phyloP scores from a whole-genome alignment of 2,888 invertebrate genomes.

The Ceratothoa steindachneri region DNA sequence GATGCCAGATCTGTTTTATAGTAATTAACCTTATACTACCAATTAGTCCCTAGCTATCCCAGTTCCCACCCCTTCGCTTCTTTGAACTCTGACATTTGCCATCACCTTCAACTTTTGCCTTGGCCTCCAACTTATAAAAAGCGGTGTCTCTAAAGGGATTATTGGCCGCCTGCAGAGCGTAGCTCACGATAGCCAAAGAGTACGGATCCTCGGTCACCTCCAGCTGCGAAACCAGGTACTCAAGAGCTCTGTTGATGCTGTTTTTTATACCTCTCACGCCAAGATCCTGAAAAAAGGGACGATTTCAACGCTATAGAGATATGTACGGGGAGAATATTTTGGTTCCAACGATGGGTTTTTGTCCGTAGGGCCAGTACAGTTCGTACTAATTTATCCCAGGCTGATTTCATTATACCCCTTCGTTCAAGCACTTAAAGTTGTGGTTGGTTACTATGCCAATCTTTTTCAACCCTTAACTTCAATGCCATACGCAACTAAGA shows the following conservation, averaged over 20 bases:
- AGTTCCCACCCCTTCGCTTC: background rate
- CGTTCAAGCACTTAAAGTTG: no score
- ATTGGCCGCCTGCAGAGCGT: conserved; percentile 70
- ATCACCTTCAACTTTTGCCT: conserved; percentile 53
- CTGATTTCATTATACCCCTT: no score
- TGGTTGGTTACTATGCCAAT: no score
- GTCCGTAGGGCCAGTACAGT: no score
- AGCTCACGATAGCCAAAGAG: conserved; percentile 69
- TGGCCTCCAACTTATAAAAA: conserved; percentile 61
- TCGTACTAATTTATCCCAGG: no score
- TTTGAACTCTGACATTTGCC: conserved; percentile 1
- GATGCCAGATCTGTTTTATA: background rate
- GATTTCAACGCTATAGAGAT: no score
- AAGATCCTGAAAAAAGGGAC: background rate
- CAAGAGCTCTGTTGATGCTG: conserved; percentile 69
- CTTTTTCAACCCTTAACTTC: no score
- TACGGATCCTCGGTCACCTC: conserved; percentile 66
- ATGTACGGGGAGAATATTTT: no score
- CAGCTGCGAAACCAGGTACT: conserved; percentile 67
- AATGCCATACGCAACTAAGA: no score
- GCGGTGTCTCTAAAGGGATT: conserved; percentile 67
- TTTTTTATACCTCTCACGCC: conserved; percentile 52
- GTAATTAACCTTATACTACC: background rate
- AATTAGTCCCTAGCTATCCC: background rate
- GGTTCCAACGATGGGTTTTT: no score